Evolutionary conservation across 2,113 vertebrate species (phyloP).

Genomic region (Rhabdornis inornatus): DNA sequence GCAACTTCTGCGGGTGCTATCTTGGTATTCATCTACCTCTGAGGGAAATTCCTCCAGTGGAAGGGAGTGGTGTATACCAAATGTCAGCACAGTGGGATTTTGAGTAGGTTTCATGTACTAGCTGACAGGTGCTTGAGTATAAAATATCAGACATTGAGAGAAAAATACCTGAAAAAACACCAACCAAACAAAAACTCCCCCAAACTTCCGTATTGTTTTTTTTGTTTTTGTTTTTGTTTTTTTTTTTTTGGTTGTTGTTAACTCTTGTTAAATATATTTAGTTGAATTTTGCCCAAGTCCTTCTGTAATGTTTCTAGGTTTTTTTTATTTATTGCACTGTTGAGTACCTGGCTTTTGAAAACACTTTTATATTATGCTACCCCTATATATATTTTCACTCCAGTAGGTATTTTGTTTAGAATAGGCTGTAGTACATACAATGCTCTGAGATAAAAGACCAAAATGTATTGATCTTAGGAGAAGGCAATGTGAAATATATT

Average conservation of each 20-base stretch:
- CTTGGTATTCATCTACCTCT: neutral
- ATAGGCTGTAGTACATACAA: neutral
- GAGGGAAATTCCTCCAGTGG: neutral
- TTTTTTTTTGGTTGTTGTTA: neutral
- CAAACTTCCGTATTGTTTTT: too few species aligned
- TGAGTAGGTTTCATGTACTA: neutral
- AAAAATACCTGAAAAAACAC: neutral
- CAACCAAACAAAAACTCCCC: neutral
- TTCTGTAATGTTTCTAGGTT: neutral
- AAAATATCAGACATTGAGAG: neutral
- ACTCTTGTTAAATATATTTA: neutral
- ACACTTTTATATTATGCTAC: neutral
- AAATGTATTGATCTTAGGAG: neutral
- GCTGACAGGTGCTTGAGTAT: neutral
- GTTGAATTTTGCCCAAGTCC: neutral
- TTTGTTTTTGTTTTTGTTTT: too few species aligned
- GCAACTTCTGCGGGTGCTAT: accelerated
- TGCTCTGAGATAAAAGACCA: neutral
- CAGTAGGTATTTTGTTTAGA: neutral
- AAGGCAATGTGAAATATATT: neutral
- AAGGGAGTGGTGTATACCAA: neutral
- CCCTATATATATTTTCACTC: neutral
- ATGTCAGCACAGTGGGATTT: neutral
- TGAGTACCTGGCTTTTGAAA: neutral
- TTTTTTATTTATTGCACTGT: neutral